Conservation (phyloP, 2,797 vertebrate genomes). For the Myiotriccus ornatus region DNA sequence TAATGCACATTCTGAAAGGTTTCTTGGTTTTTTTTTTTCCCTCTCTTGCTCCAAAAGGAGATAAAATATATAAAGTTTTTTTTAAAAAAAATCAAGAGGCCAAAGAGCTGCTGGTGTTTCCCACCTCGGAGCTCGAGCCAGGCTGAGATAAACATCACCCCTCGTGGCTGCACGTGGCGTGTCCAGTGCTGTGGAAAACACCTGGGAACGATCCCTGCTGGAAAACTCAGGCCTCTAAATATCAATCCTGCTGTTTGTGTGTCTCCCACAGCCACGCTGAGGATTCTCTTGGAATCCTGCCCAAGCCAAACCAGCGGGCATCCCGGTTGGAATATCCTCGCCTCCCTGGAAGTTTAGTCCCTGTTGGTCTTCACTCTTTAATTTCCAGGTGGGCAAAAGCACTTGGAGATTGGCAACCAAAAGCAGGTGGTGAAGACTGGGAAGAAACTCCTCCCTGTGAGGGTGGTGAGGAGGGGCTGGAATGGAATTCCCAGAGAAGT, state of each 20-base stretch:
- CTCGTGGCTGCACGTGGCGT: not conserved
- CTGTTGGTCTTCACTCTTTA: not conserved
- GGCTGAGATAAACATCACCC: not conserved
- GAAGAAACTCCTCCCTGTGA: not conserved
- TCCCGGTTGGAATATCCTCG: not conserved
- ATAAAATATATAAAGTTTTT: not conserved
- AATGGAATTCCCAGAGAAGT: accelerated
- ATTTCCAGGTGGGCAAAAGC: not conserved
- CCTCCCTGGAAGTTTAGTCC: not conserved
- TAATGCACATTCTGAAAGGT: not conserved
- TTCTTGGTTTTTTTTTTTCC: not conserved
- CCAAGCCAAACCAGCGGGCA: not conserved
- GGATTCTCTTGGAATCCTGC: not conserved
- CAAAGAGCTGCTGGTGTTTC: not conserved
- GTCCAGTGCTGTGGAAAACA: not conserved
- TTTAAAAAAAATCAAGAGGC: not conserved
- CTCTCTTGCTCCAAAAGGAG: not conserved
- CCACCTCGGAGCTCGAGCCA: not conserved
- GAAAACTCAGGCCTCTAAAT: not conserved
- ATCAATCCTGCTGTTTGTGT: not conserved
- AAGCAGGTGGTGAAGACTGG: not conserved
- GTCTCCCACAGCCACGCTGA: accelerated
- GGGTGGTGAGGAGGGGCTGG: accelerated
- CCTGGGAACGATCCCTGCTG: not conserved
- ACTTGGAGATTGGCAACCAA: not conserved